Evolutionary conservation across 2,888 invertebrate genomes (phyloP).

Genomic region (Eurois occulta): DNA sequence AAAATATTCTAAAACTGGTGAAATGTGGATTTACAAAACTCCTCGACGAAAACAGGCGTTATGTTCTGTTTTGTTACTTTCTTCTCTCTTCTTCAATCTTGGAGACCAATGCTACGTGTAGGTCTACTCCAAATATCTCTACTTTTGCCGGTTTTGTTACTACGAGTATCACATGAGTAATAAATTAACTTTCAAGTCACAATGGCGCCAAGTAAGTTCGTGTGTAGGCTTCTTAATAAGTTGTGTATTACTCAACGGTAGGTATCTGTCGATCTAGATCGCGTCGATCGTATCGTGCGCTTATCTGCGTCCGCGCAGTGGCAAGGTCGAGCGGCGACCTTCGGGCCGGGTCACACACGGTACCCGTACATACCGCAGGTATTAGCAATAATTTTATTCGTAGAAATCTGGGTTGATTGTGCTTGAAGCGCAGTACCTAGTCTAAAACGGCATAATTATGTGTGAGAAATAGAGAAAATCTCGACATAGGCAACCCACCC

Average conservation of each 20-base stretch:
- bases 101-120: not conserved
- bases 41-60: not conserved
- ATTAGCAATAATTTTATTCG: constrained; percentile 56
- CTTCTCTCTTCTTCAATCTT: not conserved
- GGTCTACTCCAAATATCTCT: not conserved
- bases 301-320: constrained; percentile 57
- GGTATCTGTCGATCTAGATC: constrained; percentile 65
- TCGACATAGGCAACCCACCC: not conserved
- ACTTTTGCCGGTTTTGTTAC: not conserved
- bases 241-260: constrained; percentile 54
- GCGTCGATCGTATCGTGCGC: constrained; percentile 60
- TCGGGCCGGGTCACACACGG: constrained; percentile 62
- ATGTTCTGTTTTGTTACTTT: not conserved
- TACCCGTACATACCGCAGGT: constrained; percentile 36
- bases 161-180: not conserved
- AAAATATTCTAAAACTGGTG: not conserved
- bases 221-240: constrained; percentile 35
- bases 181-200: not conserved
- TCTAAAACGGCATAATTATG: not conserved
- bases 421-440: not conserved
- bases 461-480: not conserved
- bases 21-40: not conserved
- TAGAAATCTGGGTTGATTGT: constrained; percentile 6
- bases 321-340: constrained; percentile 61
- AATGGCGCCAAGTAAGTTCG: not conserved